Base-by-base conservation (phyloP, 2,888 invertebrate species). In the Gari tellinella region DNA sequence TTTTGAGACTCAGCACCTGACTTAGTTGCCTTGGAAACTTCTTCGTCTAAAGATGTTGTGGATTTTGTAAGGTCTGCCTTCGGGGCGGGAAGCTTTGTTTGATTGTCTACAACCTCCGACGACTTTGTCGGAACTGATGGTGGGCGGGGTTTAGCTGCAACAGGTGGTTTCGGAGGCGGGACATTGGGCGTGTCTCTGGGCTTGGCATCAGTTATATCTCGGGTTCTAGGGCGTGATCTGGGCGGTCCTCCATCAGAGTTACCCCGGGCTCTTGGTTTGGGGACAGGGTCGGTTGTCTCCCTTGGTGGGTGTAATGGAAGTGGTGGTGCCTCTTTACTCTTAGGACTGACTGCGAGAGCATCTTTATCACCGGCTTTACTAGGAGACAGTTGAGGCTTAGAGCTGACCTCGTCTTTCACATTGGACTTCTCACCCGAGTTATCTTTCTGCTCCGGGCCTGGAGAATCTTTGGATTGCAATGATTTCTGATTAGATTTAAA, bases 241-340 rank as follows among this genome's bases (percentile, higher is more conserved):
- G 65, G 65, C 15, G 43, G 52, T 2, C 70, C 73, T 19, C 70
- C 67, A 8, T 78, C 74, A 49, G 73, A 67, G 26, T 63, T 64
- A 7, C 70, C 70, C 52, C 78, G 51, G 14, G 65, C 60, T 45
- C 68, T 73, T 15, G 78, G 74, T 15, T 67, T 58, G 4, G 40
- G 60, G 12, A 43, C 17, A 17, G 40, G 37, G 25, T 77, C 77
- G 12, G 63, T 38, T 5, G 57, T 21, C 31, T 77, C 72, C 51
- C 77, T 68, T n/a, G 77, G 77, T 17, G 69, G 72, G 40, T 69
- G 45, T 15, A 53, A 23, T 12, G 77, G 77, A 17, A 77, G 49
- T 17, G 77, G 69, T n/a, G 77, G 77, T 21, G 77, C 77, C 49
- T 72, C 77, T 55, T 77, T 77, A 21, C 67, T 51, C 48, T 79